Conservation (phyloP, 2,797 vertebrate genomes). For the Triplophysa yarkandensis region DNA sequence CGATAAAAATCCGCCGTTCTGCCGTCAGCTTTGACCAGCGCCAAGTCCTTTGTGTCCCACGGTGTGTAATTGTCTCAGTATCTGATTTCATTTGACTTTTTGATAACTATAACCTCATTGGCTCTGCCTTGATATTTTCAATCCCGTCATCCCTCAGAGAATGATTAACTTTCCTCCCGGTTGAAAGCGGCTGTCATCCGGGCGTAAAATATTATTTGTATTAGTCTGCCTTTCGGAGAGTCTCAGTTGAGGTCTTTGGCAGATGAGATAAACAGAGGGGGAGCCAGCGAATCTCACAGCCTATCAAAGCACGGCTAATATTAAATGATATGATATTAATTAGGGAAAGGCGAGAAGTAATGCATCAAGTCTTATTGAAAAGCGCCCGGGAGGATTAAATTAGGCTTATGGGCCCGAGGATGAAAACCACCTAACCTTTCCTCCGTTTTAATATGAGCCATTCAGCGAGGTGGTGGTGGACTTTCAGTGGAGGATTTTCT, state of each 20-base stretch:
- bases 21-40: constrained; percentile 44
- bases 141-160: constrained; percentile 66
- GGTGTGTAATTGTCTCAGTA: constrained; percentile 70
- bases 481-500: constrained; percentile 25
- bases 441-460: constrained; percentile 44
- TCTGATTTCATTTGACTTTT: constrained; percentile 75
- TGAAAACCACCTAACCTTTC: constrained; percentile 46
- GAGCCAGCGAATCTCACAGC: constrained; percentile 11
- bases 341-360: constrained; percentile 35
- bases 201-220: constrained; percentile 59
- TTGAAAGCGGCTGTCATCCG: constrained; percentile 50
- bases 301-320: constrained; percentile 43
- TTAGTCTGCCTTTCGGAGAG: constrained; percentile 19
- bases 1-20: constrained; percentile 64
- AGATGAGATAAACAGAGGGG: constrained; percentile 44
- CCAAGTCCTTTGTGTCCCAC: constrained; percentile 60
- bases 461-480: background rate
- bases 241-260: constrained; percentile 36
- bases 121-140: constrained; percentile 69
- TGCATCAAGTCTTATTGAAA: constrained; percentile 35
- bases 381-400: constrained; percentile 42
- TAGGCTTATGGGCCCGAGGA: constrained; percentile 24
- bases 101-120: constrained; percentile 70
- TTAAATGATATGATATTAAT: constrained; percentile 53
- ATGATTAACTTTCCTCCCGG: constrained; percentile 62